Conservation (phyloP, 2,888 invertebrate species). For the Latrodectus elegans region DNA sequence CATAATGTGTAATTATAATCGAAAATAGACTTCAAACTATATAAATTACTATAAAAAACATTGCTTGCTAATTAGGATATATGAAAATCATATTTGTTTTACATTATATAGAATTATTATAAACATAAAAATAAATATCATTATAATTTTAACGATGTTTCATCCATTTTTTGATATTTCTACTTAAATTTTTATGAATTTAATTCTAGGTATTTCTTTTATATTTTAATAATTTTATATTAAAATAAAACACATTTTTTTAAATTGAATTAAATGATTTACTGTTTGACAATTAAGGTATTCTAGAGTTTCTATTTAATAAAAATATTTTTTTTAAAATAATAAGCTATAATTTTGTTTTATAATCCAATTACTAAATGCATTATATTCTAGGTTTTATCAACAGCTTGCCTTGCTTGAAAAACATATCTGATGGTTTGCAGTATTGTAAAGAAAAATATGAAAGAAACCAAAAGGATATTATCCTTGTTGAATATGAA, state of each 20-base stretch:
- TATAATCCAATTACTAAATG: too few species aligned
- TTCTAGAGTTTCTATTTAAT: not conserved
- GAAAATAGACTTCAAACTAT: too few species aligned
- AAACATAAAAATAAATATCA: not conserved
- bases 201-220: not conserved
- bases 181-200: too few species aligned
- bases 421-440: constrained; percentile 48
- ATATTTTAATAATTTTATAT: not conserved
- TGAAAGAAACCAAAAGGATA: constrained; percentile 52
- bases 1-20: too few species aligned
- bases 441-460: constrained; percentile 58
- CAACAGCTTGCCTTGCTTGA: constrained; percentile 35
- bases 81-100: not conserved
- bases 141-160: not conserved
- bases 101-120: not conserved
- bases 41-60: too few species aligned
- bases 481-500: constrained; percentile 49
- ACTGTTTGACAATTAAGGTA: not conserved
- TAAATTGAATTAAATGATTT: not conserved
- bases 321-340: not conserved
- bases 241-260: not conserved
- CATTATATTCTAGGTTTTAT: constrained; percentile 30
- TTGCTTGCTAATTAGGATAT: not conserved
- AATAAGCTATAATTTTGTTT: not conserved
- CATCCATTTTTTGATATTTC: too few species aligned